Evolutionary conservation across 2,113 vertebrate genomes (phyloP), one percentile per base, ranked within the genome.

Genomic region (Strix uralensis): DNA sequence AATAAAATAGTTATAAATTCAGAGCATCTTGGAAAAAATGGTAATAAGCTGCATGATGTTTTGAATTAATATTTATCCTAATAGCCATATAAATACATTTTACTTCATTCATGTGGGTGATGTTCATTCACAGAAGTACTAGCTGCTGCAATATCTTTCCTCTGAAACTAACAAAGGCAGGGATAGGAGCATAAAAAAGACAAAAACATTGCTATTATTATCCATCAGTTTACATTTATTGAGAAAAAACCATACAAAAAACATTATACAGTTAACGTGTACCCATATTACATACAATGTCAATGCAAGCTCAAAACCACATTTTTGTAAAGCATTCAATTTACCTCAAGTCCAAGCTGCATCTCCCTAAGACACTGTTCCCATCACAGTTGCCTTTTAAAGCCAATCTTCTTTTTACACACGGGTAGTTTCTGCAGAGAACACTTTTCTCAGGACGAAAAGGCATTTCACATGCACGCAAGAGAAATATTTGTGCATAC

Each of bases 341-440:
- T 98, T 99, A 99, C 99, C 99, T 99, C 99, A 98, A 99, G 99
- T 98, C 98, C 98, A 99, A 99, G 99, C 98, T 99, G 98, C 98
- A 98, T 98, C 98, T 98, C 98, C 98, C 98, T 98, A 98, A 98
- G 98, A 98, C 98, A 98, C 98, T 98, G 97, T 98, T 98, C 97
- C 98, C 98, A 98, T 98, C 98, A 98, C 98, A 98, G 98, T 98
- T 98, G 98, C 97, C 98, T 98, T 98, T 98, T 98, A 98, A 98
- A 98, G 98, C 97, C 98, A 98, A 98, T 99, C 98, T 98, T 98
- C 98, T 98, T 98, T 99, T 98, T 98, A 98, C 98, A 98, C 98
- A 99, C 98, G 98, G 97, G 97, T 98, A 98, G 98, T 98, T 98
- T 99, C 98, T 98, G 98, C 97, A 98, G 98, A 99, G 98, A 99